Conservation (phyloP, 2,888 invertebrate genomes). For the Masnerella sp. region DNA sequence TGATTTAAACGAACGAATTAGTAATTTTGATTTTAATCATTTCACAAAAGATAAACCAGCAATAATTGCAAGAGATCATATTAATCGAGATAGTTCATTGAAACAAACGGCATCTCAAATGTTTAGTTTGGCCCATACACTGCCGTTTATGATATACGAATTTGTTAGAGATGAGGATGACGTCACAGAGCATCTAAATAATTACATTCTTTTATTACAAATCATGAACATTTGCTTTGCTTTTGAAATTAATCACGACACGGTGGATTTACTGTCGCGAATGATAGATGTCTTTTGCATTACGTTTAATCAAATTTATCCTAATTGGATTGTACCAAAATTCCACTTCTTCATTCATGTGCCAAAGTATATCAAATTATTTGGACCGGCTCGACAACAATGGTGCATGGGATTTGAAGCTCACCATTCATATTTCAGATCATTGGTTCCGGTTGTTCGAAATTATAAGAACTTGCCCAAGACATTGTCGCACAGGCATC, state of each 20-base stretch:
- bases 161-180: constrained; percentile 46
- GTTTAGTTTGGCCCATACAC: constrained; percentile 55
- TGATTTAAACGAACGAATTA: constrained; percentile 12
- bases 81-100: constrained; percentile 23
- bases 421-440: constrained; percentile 56
- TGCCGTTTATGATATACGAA: constrained; percentile 60
- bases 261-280: constrained; percentile 43
- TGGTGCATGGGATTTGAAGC: constrained; percentile 60
- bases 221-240: constrained; percentile 60
- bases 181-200: constrained; percentile 27
- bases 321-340: constrained; percentile 52
- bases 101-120: constrained; percentile 63
- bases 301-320: constrained; percentile 49
- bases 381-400: constrained; percentile 54
- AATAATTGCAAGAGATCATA: neutral
- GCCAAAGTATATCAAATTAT: constrained; percentile 45
- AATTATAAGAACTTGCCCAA: constrained; percentile 60
- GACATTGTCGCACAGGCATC: constrained; percentile 53
- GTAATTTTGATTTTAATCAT: constrained; percentile 6
- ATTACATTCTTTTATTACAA: constrained; percentile 52
- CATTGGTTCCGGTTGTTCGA: constrained; percentile 41
- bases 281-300: constrained; percentile 57
- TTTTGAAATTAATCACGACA: constrained; percentile 55
- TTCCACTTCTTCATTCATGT: constrained; percentile 59
- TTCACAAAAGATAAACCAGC: constrained; percentile 37